Base-by-base conservation (phyloP, 2,113 vertebrate genomes). In the Ammodytes marinus region DNA sequence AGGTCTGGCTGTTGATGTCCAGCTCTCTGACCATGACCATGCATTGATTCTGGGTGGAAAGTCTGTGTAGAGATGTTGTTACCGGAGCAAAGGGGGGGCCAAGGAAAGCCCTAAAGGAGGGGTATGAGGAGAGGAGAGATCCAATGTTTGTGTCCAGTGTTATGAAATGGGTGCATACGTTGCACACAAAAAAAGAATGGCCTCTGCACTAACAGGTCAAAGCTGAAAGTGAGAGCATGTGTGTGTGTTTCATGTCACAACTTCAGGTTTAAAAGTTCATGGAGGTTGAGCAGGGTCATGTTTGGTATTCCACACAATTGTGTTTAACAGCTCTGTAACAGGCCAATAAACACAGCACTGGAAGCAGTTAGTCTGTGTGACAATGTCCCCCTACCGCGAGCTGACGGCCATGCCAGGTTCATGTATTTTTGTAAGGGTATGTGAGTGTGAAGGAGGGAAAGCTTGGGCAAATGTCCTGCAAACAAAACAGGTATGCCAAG, bases 311-410 rank as follows among this genome's bases (percentile, higher is more conserved):
- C 74, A 72, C 84, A 86, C 75, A 88, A 91, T 91, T 91, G 82
- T 93, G 86, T 92, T 92, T 89, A 90, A 91, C 89, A 91, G 82
- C 82, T 91, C 81, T 75, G 79, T 85, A 91, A 91, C 89, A 89
- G 80, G 78, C 87, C 87, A 91, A 91, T 92, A 92, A 94, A 91
- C 89, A 93, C 80, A 73, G 73, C 61, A 58, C 76, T 87, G 83
- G 83, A 88, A 87, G 74, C 74, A 71, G 86, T 88, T 73, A 86
- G 83, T 55, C 27, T 72, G 60, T 83, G 80, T 88, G 88, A 91
- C 87, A 83, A 75, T 85, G 81, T 87, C 83, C 77, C 79, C 61
- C 64, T 82, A 65, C 85, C 63, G 72, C 6, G 27, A 63, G 77
- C 74, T 67, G 73, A 86, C 58, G 68, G 74, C n/a, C 69, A 86